Base-by-base conservation (phyloP, 2,888 invertebrate genomes). In the Abrostola tripartita region DNA sequence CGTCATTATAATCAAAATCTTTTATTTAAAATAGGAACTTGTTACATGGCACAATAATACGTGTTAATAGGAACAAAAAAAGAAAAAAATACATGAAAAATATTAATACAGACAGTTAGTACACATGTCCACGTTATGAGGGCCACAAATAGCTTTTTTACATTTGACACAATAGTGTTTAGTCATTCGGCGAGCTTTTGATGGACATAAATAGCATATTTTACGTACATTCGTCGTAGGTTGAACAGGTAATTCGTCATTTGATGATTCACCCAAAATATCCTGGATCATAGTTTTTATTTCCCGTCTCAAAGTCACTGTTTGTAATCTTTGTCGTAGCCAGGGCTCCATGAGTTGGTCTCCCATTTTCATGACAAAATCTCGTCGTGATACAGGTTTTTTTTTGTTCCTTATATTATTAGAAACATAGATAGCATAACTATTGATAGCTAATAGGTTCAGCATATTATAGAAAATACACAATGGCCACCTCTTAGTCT, bases 401-500 rank as follows among this genome's bases (percentile, higher is more conserved):
- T 37, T 37, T 7, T 37, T 37, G 7, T 37, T 37, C 7, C 37
- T 37, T 6, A 37, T 6, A 7, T 7, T 37, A 37, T 37, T 37
- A 6, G 37, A 37, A 37, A 37, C 37, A 37, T 5, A 37, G 5
- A 37, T 37, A 37, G 37, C 37, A 7, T 37, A 37, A 37, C 6
- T 7, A 37, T 37, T 37, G 5, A 37, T 37, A 6, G 37, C 37
- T 6, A n/a, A 49, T 40, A 58, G 49, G 24, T 58, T 58, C 47
- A 58, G 49, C 58, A 51, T 58, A 37, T 47, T 50, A 51, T 58
- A 58, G 50, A 58, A 58, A 10, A 53, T 10, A n/a, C 56, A 44
- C 37, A 59, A 24, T 14, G 61, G 61, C 61, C 61, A 61, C 37
- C 61, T 52, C 41, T 52, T 61, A 52, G 61, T 61, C 37, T 61